Base-by-base conservation (phyloP, 2,888 invertebrate genomes). In the Brachypalpus laphriformis region DNA sequence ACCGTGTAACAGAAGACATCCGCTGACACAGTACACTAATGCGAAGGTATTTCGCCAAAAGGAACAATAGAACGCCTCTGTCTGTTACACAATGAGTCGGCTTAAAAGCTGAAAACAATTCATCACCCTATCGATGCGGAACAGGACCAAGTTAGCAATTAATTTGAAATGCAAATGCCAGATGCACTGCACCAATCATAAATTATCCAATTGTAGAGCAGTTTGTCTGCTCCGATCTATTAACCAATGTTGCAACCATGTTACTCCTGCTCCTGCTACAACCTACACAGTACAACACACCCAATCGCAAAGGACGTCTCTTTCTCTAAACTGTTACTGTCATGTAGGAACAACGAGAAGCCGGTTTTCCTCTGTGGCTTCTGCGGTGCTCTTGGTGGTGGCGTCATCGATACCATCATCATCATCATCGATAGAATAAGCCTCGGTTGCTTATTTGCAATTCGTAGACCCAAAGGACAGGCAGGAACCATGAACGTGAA, bases 141-240 rank as follows among this genome's bases (percentile, higher is more conserved):
- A 47, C 59, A 22, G 22, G 59, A 25, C 31, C 16, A 6, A 61
- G 54, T 59, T 85, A 16, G 87, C 88, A 88, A 87, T 88, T 88
- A 87, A 88, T 87, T 81, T 77, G 85, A 87, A 88, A 87, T 82
- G 82, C 82, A 88, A 87, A 87, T 85, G 49, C 70, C 77, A 72
- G 77, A 37, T 77, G 37, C 65, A 14, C 40, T 77, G 66, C 80
- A 81, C 81, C 85, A 77, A 87, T 88, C 87, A 88, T 87, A 88
- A 88, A 88, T 87, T 88, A 88, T 88, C 82, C 87, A 87, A 88
- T 88, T 88, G 87, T 80, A 88, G 87, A 87, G 87, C 87, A 87
- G 87, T 88, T 88, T 88, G 88, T 88, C 88, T 70, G 81, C 59
- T 56, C 40, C 42, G 61, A 83, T 77, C 83, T 82, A 83, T 76